Evolutionary conservation across 2,888 invertebrate species (phyloP).

Genomic region (Heliconius ismenius): DNA sequence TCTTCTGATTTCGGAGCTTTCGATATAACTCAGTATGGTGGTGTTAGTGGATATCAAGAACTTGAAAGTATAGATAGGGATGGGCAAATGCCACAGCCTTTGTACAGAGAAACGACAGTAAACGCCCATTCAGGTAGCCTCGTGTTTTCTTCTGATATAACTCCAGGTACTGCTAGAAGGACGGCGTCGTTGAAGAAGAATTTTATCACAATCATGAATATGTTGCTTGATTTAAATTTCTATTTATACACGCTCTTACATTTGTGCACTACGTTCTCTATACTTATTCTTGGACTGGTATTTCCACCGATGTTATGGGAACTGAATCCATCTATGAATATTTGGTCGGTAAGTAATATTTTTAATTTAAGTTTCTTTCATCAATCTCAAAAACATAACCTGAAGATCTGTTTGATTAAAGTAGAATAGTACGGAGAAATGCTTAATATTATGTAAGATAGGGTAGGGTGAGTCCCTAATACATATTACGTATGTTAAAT

Average conservation of each 20-base stretch:
- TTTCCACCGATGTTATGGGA: constrained; percentile 81
- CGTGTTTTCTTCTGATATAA: constrained; percentile 66
- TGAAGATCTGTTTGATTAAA: not conserved
- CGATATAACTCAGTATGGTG: constrained; percentile 58
- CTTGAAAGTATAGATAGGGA: constrained; percentile 71
- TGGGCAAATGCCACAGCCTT: constrained; percentile 71
- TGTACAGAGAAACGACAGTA: constrained; percentile 81
- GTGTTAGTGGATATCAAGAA: constrained; percentile 68
- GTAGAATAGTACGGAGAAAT: not conserved
- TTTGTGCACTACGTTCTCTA: constrained; percentile 79
- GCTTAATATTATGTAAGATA: not conserved
- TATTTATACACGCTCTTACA: constrained; percentile 81
- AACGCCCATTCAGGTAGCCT: constrained; percentile 66
- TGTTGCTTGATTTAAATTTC: constrained; percentile 75
- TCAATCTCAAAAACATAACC: not conserved
- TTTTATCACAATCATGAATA: constrained; percentile 69
- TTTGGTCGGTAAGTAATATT: constrained; percentile 67
- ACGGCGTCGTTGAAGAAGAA: constrained; percentile 74
- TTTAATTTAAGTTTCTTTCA: not conserved
- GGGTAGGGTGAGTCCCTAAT: no score
- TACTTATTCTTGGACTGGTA: constrained; percentile 75
- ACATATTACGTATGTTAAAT: no score
- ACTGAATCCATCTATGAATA: constrained; percentile 66
- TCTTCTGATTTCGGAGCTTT: constrained; percentile 67
- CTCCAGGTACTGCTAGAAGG: constrained; percentile 69